Evolutionary conservation across 1,140 invertebrate species (phyloP).

Genomic region (Trichoplusia ni): DNA sequence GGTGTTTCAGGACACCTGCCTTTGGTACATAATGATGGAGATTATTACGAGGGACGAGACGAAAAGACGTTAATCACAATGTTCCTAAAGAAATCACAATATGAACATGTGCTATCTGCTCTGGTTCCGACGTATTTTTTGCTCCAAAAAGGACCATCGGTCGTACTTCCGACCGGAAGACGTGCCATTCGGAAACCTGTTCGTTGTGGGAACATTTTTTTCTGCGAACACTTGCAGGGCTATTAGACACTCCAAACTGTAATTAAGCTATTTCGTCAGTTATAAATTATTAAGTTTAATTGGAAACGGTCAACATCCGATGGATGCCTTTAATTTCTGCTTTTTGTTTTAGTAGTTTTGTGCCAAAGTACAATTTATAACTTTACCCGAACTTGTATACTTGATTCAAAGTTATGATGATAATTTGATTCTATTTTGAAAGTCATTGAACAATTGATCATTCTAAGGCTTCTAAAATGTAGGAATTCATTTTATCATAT

Average conservation of each 20-base stretch:
- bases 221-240: constrained; percentile 50
- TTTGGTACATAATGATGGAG: constrained; percentile 32
- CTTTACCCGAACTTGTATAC: no score
- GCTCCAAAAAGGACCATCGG: constrained; percentile 65
- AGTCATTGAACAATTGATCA: no score
- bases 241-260: constrained; percentile 36
- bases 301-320: constrained; percentile 29
- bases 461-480: no score
- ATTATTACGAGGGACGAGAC: constrained; percentile 57
- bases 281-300: constrained; percentile 29
- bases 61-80: constrained; percentile 67
- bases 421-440: no score
- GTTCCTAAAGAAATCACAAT: constrained; percentile 52
- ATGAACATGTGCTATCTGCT: constrained; percentile 64
- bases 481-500: no score
- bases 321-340: constrained; percentile 19
- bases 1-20: constrained; percentile 62
- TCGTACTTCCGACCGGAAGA: constrained; percentile 77
- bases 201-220: constrained; percentile 73
- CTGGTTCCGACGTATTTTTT: constrained; percentile 65
- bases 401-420: no score
- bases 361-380: background rate
- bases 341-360: constrained; percentile 18
- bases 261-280: constrained; percentile 29
- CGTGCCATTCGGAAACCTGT: constrained; percentile 75